Base-by-base conservation (phyloP, 2,113 vertebrate species). In the Pao palembangensis region DNA sequence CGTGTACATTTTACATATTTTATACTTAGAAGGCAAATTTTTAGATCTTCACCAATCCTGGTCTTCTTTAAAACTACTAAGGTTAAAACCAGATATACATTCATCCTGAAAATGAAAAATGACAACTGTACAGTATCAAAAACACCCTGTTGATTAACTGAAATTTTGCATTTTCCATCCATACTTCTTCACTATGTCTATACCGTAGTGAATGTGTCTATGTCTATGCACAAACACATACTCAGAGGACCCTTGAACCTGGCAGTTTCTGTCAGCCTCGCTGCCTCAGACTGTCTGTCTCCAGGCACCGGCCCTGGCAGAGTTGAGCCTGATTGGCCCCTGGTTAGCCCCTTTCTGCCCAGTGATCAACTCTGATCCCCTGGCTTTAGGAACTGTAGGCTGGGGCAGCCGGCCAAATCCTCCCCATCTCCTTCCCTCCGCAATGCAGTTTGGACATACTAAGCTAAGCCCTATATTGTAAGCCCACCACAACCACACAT, bases 321-420 rank as follows among this genome's bases (percentile, higher is more conserved):
- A 72, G 74, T 64, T 1, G 51, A 84, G 82, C 58, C 44, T 77
- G 79, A 85, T 71, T 76, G 83, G 86, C 81, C 84, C 83, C 73
- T 80, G 83, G 73, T 86, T 75, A 80, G 85, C 86, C 88, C 82
- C 81, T 77, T 76, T 80, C 79, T 84, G 80, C 83, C 81, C 84
- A 80, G 83, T 82, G 81, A 82, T 85, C 87, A 87, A 79, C 79
- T 67, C 64, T 88, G 88, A 90, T 89, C 86, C 88, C 69, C 66
- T 53, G 78, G 85, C 77, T 89, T 89, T 87, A 78, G 55, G 61
- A 81, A 71, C 82, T 84, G 68, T 76, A 79, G 76, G 76, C 81
- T 65, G 68, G 83, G 83, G 83, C 80, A 85, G 64, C 43, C 69
- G 69, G 83, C 85, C 85, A 89, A 87, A 82, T 83, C 83, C 82